A percentile compares a stretch with the other conserved stretches of the same genome.
These are phyloP conservation scores for Holothuria scabra DNA, from an alignment of 53 echinoderm and acorn worm species.

Conservation along the genomic window DNA sequence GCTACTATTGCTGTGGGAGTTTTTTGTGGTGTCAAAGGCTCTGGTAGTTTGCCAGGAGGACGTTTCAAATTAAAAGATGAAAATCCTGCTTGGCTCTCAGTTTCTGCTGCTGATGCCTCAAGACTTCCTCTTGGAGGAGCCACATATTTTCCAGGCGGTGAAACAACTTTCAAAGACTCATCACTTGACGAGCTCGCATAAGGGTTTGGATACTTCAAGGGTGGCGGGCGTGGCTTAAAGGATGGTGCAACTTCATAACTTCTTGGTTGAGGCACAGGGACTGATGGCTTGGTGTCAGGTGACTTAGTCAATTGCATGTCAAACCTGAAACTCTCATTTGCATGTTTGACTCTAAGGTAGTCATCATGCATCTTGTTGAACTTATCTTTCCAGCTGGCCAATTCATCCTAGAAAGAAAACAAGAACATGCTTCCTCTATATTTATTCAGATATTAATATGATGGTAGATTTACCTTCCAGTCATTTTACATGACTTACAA, in stretches of 20 bases:
- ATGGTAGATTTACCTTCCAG: too few relatives aligned
- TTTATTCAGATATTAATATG: too few relatives aligned
- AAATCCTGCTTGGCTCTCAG: background rate
- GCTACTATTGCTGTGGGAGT: background rate
- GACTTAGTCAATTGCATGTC: conserved; percentile 53
- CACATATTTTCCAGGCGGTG: conserved; percentile 22
- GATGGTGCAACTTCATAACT: too few relatives aligned
- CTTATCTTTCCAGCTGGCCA: conserved; percentile 60
- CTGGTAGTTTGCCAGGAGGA: conserved; percentile 5
- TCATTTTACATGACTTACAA: too few relatives aligned
- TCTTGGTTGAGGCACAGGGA: too few relatives aligned
- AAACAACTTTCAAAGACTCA: background rate
- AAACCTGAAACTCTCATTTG: conserved; percentile 74
- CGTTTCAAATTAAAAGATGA: background rate
- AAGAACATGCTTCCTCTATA: background rate
- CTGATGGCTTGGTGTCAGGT: background rate
- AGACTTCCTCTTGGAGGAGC: background rate
- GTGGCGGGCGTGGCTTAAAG: background rate
- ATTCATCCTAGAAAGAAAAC: conserved; percentile 57
- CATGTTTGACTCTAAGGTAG: conserved; percentile 78
- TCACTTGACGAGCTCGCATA: conserved; percentile 6
- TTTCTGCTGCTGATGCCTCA: background rate
- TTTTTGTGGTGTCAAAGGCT: conserved; percentile 19
- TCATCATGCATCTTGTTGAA: conserved; percentile 71
- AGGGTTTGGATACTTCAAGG: conserved; percentile 24